phyloP scores from a whole-genome alignment of 2,888 invertebrate genomes.

The Netelia virgata region DNA sequence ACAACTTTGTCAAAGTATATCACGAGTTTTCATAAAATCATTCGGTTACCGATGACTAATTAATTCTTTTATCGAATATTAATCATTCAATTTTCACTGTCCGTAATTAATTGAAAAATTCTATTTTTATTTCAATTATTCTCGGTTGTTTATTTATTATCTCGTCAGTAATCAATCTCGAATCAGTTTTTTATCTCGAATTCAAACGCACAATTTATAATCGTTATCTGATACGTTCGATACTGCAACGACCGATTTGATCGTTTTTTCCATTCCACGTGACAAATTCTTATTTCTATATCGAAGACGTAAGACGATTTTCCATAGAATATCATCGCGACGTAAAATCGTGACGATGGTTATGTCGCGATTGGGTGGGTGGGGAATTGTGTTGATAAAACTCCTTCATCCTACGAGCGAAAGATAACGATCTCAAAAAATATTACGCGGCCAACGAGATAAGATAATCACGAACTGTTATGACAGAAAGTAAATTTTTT shows the following conservation, averaged over 20 bases:
- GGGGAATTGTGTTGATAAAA: neutral
- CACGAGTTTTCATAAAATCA: no score
- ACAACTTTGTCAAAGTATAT: no score
- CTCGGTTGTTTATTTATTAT: no score
- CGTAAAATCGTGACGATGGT: neutral
- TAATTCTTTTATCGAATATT: no score
- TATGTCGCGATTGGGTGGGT: neutral
- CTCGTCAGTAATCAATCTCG: no score
- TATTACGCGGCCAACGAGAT: neutral
- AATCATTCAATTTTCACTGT: no score
- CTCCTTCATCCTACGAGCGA: neutral
- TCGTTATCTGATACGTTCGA: neutral
- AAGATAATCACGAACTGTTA: neutral
- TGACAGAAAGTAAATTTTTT: neutral
- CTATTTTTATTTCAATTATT: no score
- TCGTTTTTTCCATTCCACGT: neutral
- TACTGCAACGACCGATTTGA: neutral
- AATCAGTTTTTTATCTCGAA: no score
- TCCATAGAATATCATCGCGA: neutral
- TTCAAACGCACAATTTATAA: no score
- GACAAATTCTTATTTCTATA: constrained; percentile 10
- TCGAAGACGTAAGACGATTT: neutral
- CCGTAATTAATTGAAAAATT: no score
- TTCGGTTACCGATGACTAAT: no score
- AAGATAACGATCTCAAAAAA: neutral